phyloP scores from a whole-genome alignment of 1,140 invertebrate species.

The Eufriesea mexicana region DNA sequence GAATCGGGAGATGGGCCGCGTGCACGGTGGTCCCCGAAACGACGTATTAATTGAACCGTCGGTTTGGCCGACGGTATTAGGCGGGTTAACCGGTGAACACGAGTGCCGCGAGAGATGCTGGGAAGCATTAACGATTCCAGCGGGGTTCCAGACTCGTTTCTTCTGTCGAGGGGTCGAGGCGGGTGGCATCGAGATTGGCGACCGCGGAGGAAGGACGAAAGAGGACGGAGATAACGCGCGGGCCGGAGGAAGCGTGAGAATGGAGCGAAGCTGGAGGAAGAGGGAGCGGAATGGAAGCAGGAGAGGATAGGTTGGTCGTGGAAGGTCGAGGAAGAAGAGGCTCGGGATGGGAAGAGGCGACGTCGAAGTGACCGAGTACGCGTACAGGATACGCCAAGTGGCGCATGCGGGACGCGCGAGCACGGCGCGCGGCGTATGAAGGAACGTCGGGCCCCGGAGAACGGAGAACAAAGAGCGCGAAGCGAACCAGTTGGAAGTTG shows the following conservation, averaged over 20 bases:
- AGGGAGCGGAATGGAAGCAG: neutral
- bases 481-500: neutral
- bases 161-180: neutral
- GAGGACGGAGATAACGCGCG: neutral
- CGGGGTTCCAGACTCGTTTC: slow-evolving; percentile 34
- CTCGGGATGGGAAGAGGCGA: neutral
- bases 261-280: neutral
- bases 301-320: neutral
- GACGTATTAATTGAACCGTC: slow-evolving; percentile 43
- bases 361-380: neutral
- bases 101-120: neutral
- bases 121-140: slow-evolving; percentile 22
- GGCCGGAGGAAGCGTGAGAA: slow-evolving; percentile 15
- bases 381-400: too few relatives aligned
- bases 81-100: slow-evolving; percentile 4
- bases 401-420: too few relatives aligned
- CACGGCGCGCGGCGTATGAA: neutral
- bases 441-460: slow-evolving; percentile 14
- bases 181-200: slow-evolving; percentile 19
- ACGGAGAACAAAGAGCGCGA: neutral
- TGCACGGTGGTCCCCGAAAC: slow-evolving; percentile 4
- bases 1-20: neutral
- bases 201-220: neutral
- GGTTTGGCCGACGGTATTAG: slow-evolving; percentile 21
- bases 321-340: neutral